Evolutionary conservation across 2,113 vertebrate genomes (phyloP).

Genomic region (Phylloscopus whistleri): DNA sequence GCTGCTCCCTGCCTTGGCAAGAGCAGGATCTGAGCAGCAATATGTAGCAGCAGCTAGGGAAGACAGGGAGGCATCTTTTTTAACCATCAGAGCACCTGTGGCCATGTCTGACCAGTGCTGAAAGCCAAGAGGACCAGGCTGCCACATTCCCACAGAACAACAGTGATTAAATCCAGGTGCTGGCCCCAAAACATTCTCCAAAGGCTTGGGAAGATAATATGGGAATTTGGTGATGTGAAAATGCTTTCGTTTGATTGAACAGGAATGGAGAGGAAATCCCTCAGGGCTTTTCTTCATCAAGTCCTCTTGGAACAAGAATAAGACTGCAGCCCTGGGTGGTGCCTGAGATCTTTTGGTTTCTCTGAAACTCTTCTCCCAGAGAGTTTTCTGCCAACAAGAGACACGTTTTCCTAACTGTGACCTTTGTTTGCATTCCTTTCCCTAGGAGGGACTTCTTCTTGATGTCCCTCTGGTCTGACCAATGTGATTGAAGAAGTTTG

Average conservation of each 20-base stretch:
- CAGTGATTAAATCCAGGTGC: background rate
- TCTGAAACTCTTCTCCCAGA: too few species aligned
- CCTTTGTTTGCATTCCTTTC: too few species aligned
- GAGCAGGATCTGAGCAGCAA: fast-evolving
- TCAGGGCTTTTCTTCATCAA: background rate
- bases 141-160: background rate
- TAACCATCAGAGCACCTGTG: background rate
- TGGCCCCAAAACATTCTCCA: background rate
- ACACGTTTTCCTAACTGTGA: too few species aligned
- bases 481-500: too few species aligned
- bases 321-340: background rate
- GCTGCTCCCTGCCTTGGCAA: background rate
- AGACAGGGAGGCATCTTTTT: background rate
- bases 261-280: background rate
- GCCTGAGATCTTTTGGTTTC: too few species aligned
- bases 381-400: too few species aligned
- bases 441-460: too few species aligned
- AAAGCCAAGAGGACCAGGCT: background rate
- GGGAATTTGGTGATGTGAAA: background rate
- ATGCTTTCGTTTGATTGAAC: background rate
- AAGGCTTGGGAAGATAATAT: background rate
- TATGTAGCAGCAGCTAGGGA: background rate
- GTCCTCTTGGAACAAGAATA: background rate
- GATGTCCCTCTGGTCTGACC: too few species aligned
- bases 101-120: background rate